Evolutionary conservation across 2,797 vertebrate species (phyloP), one percentile per base, ranked within the genome.

Genomic region (Chelon auratus): DNA sequence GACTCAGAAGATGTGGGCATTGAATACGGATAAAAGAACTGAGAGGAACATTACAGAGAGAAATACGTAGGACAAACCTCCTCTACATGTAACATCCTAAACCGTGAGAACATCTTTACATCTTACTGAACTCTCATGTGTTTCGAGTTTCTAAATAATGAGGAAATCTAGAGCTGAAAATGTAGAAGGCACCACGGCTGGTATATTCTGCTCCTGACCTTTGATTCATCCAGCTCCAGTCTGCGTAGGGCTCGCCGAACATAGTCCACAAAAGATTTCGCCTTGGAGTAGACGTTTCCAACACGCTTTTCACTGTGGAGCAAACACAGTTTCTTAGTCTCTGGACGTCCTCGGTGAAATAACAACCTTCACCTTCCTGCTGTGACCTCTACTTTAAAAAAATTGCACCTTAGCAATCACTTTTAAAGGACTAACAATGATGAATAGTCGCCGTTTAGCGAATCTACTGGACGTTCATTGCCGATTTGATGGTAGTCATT

Each of bases 281-380:
- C 93, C 77, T 97, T 99, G 82, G 96, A 96, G 88, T 96, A 99
- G 60, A 97, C 94, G 66, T 99, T 99, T 37, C 97, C 97, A 69
- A 99, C 96, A 43, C 96, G 95, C 64, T 86, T 95, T 79, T 96
- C 93, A 66, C 95, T 95, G 89, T 40, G 36, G 68, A 84, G 58
- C 42, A 75, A 1, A 67, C 26, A 67, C 1, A 9, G 43, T 17
- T 36, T 55, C 20, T 64, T 48, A 64, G 53, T 37, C 64, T 22
- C 26, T 50, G 30, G 58, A 80, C 17, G 0, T 55, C 22, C 39
- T 30, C 22, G 0, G 1, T 45, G 24, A 51, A 55, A 59, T 52
- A 63, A 73, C 47, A 64, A 11, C 36, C 13, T 22, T 60, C 17
- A 10, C 39, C 50, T 48, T 59, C n/a, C 2, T 36, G 20, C 37